Conservation (phyloP, 2,888 invertebrate genomes). For the Pandemis corylana region DNA sequence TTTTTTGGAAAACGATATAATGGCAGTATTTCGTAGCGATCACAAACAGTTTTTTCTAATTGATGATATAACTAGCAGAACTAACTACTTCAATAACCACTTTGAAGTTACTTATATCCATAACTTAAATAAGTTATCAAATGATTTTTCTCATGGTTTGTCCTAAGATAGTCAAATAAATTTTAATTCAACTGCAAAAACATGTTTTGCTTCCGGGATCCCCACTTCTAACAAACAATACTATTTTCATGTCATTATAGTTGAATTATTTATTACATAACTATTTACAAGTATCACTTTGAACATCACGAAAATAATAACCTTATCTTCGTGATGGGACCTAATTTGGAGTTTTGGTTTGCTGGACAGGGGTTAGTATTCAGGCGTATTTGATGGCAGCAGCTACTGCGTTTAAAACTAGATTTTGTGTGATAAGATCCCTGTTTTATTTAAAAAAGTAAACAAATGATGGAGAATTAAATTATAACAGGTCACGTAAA, state of each 20-base stretch:
- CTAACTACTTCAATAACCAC: not conserved
- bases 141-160: not conserved
- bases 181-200: not conserved
- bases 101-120: not conserved
- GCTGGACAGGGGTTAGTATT: not conserved
- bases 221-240: constrained; percentile 27
- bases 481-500: not conserved
- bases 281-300: constrained; percentile 5
- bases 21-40: not conserved
- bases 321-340: not conserved
- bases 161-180: not conserved
- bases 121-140: too few species aligned
- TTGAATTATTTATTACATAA: constrained; percentile 5
- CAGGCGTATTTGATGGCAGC: not conserved
- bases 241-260: constrained; percentile 20
- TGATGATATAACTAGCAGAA: not conserved
- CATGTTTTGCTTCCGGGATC: constrained; percentile 25
- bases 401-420: not conserved
- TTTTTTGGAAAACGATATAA: not conserved
- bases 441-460: not conserved
- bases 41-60: not conserved
- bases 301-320: not conserved
- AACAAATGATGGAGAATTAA: not conserved
- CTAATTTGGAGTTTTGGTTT: not conserved
- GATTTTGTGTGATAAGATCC: not conserved